Percentiles rank a stretch among this genome's conserved stretches.
These are phyloP conservation scores for Ostrea denselamellosa DNA, from an alignment of 1,140 invertebrate species.

Conservation along the genomic window DNA sequence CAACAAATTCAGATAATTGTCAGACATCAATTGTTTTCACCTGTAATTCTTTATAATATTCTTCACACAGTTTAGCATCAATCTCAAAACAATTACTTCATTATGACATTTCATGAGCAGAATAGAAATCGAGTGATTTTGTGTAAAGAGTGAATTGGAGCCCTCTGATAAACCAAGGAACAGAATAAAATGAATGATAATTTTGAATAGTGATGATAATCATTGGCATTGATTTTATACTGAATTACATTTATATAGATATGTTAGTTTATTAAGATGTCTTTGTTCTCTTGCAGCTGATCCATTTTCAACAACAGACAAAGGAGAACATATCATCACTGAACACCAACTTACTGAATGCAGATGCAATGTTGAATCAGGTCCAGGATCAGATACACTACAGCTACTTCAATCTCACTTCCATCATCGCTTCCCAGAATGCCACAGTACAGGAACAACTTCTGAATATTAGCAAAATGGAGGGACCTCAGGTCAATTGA, in stretches of 20 bases:
- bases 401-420: conserved; percentile 48
- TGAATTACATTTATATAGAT: no score
- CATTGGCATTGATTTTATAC: neutral
- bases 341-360: conserved; percentile 16
- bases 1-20: no score
- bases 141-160: neutral
- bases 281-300: conserved; percentile 41
- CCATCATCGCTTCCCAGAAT: conserved; percentile 37
- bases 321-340: conserved; percentile 30
- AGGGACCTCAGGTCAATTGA: conserved; percentile 47
- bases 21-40: no score
- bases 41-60: no score
- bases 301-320: conserved; percentile 43
- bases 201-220: neutral
- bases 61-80: no score
- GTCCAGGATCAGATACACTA: conserved; percentile 32
- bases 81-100: no score
- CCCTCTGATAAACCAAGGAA: neutral
- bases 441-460: conserved; percentile 46
- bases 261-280: neutral
- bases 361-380: neutral
- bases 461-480: conserved; percentile 52
- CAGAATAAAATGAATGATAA: neutral
- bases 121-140: neutral
- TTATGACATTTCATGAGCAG: no score